Evolutionary conservation across 2,113 vertebrate genomes (phyloP), one percentile per base, ranked within the genome.

Genomic region (Silurus asotus): DNA sequence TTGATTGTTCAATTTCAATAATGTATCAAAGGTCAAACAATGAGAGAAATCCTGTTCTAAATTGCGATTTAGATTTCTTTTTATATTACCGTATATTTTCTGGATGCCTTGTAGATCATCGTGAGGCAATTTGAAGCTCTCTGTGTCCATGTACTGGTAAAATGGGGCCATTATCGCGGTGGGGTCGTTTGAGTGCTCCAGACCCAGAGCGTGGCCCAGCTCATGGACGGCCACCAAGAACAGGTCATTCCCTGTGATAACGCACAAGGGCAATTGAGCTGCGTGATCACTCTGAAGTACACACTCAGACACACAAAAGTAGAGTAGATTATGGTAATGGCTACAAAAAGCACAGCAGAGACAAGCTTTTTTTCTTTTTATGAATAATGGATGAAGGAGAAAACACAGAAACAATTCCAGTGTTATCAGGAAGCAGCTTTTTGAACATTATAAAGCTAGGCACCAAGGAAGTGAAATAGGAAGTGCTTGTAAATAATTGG

Each of bases 91-190:
- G 14, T 96, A 96, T 82, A 96, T 94, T 81, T 95, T 94, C 92
- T 96, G 95, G 90, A 96, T 96, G 87, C 95, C 95, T 91, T 94
- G 93, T 5, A 96, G 93, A 91, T 96, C 95, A 58, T 96, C 95
- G n/a, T 93, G 93, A 91, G 95, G 94, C 92, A 96, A 93, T 89
- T 94, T 95, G 91, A 95, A 95, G 90, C 94, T 94, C 85, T 95
- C 94, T 1, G 94, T 95, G 91, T 95, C 95, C 94, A 95, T 95
- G 91, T 96, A 96, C 89, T 95, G 95, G 91, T 96, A 96, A 91
- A 94, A 95, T 20, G 95, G 95, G 61, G 94, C 95, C 95, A 96
- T 96, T 84, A 96, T 95, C 17, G 95, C 95, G 0, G 95, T 95
- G 88, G 94, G 94, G 83, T 96, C 95, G 0, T 94, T 95, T 2